These are phyloP conservation scores for Frieseomelitta varia DNA, from an alignment of 1,140 invertebrate species.

Conservation along the genomic window DNA sequence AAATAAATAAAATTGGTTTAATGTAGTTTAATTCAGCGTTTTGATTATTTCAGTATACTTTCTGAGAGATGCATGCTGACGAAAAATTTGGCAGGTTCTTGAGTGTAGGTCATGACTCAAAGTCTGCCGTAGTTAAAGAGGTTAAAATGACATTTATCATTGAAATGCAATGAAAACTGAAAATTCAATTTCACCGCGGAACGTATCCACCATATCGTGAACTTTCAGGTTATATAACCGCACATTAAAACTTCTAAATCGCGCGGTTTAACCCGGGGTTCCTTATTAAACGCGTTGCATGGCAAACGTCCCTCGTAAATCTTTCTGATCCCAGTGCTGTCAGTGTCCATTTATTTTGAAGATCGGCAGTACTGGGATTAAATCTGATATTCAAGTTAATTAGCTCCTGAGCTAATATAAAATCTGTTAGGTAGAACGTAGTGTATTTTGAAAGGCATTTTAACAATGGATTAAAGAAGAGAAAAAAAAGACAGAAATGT, in stretches of 20 bases:
- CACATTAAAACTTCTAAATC: constrained; percentile 13
- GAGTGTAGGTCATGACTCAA: too few relatives aligned
- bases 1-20: too few relatives aligned
- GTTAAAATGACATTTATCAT: not conserved
- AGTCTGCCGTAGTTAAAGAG: too few relatives aligned
- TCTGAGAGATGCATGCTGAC: too few relatives aligned
- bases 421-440: not conserved
- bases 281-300: not conserved
- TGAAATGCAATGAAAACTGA: too few relatives aligned
- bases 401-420: not conserved
- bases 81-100: too few relatives aligned
- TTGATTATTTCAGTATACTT: too few relatives aligned
- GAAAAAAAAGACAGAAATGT: too few relatives aligned
- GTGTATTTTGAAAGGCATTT: too few relatives aligned
- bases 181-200: not conserved
- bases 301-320: not conserved
- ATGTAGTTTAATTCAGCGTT: too few relatives aligned
- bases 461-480: not conserved
- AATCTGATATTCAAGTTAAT: not conserved
- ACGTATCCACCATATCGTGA: not conserved
- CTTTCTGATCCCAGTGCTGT: not conserved
- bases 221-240: not conserved
- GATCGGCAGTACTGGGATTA: too few relatives aligned
- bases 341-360: not conserved
- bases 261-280: not conserved